phyloP scores from a whole-genome alignment of 2,888 invertebrate genomes.

The Clostera curtula region DNA sequence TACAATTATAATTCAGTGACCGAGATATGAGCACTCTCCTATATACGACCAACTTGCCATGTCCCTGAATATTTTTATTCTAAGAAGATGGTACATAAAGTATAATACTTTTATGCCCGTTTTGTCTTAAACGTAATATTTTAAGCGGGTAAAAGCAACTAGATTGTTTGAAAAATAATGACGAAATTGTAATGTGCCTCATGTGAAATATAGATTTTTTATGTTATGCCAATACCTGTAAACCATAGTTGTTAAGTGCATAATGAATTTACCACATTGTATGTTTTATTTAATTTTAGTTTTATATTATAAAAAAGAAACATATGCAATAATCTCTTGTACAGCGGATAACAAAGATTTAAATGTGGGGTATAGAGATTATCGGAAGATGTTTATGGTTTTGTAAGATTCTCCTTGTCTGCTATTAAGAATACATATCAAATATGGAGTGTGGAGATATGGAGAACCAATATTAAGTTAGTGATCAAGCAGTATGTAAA shows the following conservation, averaged over 20 bases:
- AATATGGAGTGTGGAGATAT: too few species aligned
- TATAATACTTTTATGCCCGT: slow-evolving; percentile 32
- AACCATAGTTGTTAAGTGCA: slow-evolving; percentile 27
- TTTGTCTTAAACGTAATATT: slow-evolving; percentile 31
- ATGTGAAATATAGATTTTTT: slow-evolving; percentile 35
- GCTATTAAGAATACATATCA: too few species aligned
- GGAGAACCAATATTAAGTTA: too few species aligned
- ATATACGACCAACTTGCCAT: slow-evolving; percentile 34
- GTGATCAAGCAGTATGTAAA: too few species aligned
- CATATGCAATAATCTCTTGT: slow-evolving; percentile 32
- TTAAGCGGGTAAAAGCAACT: slow-evolving; percentile 28
- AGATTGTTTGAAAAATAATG: slow-evolving; percentile 28
- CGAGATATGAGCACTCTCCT: slow-evolving; percentile 9
- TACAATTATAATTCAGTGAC: not conserved
- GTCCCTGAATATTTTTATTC: slow-evolving; percentile 31
- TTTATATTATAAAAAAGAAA: slow-evolving; percentile 14
- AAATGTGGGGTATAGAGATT: slow-evolving; percentile 23
- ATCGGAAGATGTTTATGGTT: slow-evolving; percentile 13
- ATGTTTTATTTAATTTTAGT: slow-evolving; percentile 25
- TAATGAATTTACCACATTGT: slow-evolving; percentile 23
- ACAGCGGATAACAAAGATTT: slow-evolving; percentile 24
- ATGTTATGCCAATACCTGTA: slow-evolving; percentile 43
- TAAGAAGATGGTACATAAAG: slow-evolving; percentile 32
- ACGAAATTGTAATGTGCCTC: slow-evolving; percentile 37
- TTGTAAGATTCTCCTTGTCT: slow-evolving; percentile 2